Conservation (phyloP, 2,888 invertebrate species). For the Xiphydria camelus region DNA sequence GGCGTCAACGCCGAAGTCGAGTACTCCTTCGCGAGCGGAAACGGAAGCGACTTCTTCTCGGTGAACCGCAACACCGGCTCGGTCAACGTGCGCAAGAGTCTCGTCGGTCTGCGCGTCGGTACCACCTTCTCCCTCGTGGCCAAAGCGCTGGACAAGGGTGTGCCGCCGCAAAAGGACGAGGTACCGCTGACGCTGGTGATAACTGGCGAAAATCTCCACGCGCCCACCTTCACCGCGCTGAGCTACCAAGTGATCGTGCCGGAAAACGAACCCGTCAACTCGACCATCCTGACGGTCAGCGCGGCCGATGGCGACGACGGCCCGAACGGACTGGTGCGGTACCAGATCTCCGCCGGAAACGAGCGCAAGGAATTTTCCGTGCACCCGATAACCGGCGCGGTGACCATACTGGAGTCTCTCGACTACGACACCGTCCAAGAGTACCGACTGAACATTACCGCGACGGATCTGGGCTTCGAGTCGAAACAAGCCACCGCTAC, state of each 20-base stretch:
- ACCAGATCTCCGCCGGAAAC: constrained; percentile 83
- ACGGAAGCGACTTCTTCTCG: constrained; percentile 74
- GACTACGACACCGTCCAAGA: constrained; percentile 87
- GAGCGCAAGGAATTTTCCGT: constrained; percentile 79
- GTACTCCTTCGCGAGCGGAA: constrained; percentile 74
- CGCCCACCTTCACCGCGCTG: constrained; percentile 80
- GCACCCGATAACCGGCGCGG: constrained; percentile 74
- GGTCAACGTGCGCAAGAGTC: constrained; percentile 71
- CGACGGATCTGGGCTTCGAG: constrained; percentile 83
- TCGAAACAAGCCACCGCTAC: constrained; percentile 77
- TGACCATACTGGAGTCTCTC: constrained; percentile 77
- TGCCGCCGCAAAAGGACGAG: constrained; percentile 82
- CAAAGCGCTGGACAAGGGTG: constrained; percentile 83
- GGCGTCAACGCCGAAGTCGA: constrained; percentile 89
- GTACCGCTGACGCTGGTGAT: constrained; percentile 74
- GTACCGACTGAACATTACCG: constrained; percentile 85
- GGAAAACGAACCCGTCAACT: constrained; percentile 86
- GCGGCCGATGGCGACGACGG: constrained; percentile 86
- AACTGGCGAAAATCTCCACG: constrained; percentile 80
- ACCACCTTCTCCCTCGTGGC: constrained; percentile 63
- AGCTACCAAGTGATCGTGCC: constrained; percentile 89
- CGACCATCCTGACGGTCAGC: constrained; percentile 80
- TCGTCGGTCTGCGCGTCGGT: constrained; percentile 67
- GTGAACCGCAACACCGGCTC: constrained; percentile 80
- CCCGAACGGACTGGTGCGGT: constrained; percentile 86